Evolutionary conservation across 2,888 invertebrate species (phyloP).

Genomic region (Aphelenchoides bicaudatus): DNA sequence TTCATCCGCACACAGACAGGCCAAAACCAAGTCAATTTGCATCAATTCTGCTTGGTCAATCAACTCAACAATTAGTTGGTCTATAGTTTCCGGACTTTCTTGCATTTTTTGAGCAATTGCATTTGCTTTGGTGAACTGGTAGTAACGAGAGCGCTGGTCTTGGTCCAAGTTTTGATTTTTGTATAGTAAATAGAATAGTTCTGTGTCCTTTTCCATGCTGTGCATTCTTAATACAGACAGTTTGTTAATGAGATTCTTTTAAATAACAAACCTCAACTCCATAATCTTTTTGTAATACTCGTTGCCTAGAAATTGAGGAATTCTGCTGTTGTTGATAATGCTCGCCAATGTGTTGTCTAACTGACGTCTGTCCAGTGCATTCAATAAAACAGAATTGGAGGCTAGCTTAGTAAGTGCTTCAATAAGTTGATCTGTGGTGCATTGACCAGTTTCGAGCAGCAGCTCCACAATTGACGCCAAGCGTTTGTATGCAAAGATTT

Average conservation of each 20-base stretch:
- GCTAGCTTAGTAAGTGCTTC: constrained; percentile 11
- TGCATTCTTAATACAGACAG: neutral
- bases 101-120: neutral
- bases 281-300: neutral
- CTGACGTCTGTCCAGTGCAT: constrained; percentile 1
- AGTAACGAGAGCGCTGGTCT: constrained; percentile 3
- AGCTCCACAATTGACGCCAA: neutral
- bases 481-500: constrained; percentile 29
- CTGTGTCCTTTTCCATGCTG: neutral
- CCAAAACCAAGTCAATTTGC: constrained; percentile 24
- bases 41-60: neutral
- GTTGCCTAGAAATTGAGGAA: constrained; percentile 1
- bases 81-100: neutral
- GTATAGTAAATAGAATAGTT: no score
- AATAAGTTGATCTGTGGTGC: constrained; percentile 23
- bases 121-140: neutral
- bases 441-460: constrained; percentile 10
- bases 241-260: neutral
- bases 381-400: constrained; percentile 7
- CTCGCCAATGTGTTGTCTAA: constrained; percentile 3
- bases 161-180: no score
- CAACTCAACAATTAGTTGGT: neutral
- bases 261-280: neutral
- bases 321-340: neutral
- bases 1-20: constrained; percentile 29